Percentiles rank a stretch among this genome's conserved stretches.
These are phyloP conservation scores for Origma solitaria DNA, from an alignment of 2,113 vertebrate species.

Conservation along the genomic window DNA sequence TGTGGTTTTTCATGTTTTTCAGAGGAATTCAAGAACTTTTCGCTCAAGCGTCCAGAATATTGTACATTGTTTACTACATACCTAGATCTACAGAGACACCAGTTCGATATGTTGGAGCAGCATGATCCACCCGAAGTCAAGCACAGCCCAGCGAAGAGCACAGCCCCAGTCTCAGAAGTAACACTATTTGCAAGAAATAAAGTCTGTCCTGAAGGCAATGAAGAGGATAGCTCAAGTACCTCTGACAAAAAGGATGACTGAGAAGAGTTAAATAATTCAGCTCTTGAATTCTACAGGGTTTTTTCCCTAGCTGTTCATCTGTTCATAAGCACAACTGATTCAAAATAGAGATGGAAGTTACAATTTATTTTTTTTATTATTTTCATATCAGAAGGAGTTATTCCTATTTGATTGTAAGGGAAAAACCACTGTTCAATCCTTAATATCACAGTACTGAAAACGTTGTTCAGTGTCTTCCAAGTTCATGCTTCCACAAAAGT, in stretches of 20 bases:
- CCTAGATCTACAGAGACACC: conserved; percentile 90
- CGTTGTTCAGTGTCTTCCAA: background rate
- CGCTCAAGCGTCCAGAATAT: conserved; percentile 87
- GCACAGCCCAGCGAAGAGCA: background rate
- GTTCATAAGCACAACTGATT: background rate
- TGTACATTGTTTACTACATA: conserved; percentile 95
- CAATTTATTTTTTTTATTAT: background rate
- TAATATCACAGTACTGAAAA: background rate
- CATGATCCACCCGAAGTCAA: conserved; percentile 4
- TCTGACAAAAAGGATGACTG: conserved; percentile 97
- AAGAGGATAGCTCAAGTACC: conserved; percentile 68
- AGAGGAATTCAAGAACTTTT: conserved; percentile 91
- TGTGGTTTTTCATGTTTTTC: background rate
- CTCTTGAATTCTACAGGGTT: background rate
- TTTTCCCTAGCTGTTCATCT: background rate
- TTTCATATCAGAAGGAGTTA: background rate
- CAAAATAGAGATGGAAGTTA: background rate
- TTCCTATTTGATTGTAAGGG: background rate
- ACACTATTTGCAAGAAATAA: conserved; percentile 42
- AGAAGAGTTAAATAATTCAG: conserved; percentile 12
- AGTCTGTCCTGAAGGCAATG: conserved; percentile 42
- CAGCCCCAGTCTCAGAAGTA: background rate
- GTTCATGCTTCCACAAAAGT: background rate
- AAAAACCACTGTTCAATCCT: background rate
- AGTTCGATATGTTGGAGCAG: conserved; percentile 70